Evolutionary conservation across 2,888 invertebrate genomes (phyloP).

Genomic region (Temnothorax rugatulus): DNA sequence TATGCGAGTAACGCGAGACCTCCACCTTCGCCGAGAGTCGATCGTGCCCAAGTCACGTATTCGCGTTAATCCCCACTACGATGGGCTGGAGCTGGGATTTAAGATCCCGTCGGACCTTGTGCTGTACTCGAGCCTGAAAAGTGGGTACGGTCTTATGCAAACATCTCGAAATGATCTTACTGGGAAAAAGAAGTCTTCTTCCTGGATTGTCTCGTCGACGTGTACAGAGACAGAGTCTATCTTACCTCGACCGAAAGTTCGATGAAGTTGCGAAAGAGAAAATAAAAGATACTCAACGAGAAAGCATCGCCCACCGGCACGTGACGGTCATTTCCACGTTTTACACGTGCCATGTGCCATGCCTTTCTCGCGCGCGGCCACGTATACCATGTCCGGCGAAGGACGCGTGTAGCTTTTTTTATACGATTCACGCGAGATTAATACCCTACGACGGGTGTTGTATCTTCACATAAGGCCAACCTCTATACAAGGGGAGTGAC

Average conservation of each 20-base stretch:
- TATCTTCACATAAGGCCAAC: neutral
- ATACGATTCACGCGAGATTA: slow-evolving; percentile 54
- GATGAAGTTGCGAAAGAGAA: neutral
- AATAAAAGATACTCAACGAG: neutral
- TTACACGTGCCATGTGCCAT: slow-evolving; percentile 12
- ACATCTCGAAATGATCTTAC: slow-evolving; percentile 23
- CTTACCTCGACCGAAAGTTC: slow-evolving; percentile 14
- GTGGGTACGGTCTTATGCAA: neutral
- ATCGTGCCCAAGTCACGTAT: slow-evolving; percentile 60
- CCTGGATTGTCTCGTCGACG: neutral
- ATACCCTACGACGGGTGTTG: slow-evolving; percentile 21
- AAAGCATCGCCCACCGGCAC: neutral
- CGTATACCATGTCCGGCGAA: slow-evolving; percentile 24
- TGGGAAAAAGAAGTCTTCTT: neutral
- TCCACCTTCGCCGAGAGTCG: slow-evolving; percentile 46
- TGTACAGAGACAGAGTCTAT: neutral
- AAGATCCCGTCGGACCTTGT: neutral
- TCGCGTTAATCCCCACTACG: slow-evolving; percentile 58
- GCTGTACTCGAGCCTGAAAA: neutral
- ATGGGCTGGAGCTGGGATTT: slow-evolving; percentile 19
- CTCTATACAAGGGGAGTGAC: neutral
- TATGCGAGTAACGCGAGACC: slow-evolving; percentile 9
- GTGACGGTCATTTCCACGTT: slow-evolving; percentile 16
- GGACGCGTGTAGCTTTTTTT: slow-evolving; percentile 49
- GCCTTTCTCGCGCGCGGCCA: slow-evolving; percentile 6